Evolutionary conservation across 2,113 vertebrate genomes (phyloP), one percentile per base, ranked within the genome.

Genomic region (Ptilorrhoa leucosticta): DNA sequence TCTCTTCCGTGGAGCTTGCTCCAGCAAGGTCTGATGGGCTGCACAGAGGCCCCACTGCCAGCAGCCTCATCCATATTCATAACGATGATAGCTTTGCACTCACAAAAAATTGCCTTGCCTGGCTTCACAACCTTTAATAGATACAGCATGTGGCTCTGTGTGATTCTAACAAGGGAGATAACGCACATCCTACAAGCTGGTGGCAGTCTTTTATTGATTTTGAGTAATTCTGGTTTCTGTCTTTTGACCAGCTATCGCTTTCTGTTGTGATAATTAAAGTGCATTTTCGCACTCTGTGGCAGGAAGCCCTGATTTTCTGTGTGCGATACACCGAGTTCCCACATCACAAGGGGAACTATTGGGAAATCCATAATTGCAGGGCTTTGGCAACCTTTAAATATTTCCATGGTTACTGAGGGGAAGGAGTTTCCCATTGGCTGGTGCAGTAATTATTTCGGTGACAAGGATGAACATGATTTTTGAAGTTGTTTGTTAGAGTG

Each of bases 391-490:
- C 40, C 79, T 89, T 91, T 81, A 81, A 63, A 56, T 81, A 94
- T 94, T 96, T 86, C 88, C 64, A 92, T 96, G 93, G 88, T 96
- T 96, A 94, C 92, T 18, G 44, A 77, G n/a, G 37, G 68, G 51
- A 94, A 92, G 72, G 80, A 63, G 28, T 86, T 92, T 83, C 71
- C 90, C 72, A 89, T 90, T 94, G 92, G 76, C 14, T 78, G 83
- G 26, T 53, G 45, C 76, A 53, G 64, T 90, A 94, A 93, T 94
- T 85, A 85, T 90, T 94, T 78, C 1, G 3, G 47, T 91, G 82
- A 70, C 71, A 89, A 90, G 83, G 85, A 54, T 63, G 85, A 96
- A 73, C 88, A 10, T 37, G 71, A 66, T 81, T 94, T 91, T 70
- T 88, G 56, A 83, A 93, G 90, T 68, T 92, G 92, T 79, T 90